Conservation (phyloP, 2,113 vertebrate genomes). For the Origma solitaria region DNA sequence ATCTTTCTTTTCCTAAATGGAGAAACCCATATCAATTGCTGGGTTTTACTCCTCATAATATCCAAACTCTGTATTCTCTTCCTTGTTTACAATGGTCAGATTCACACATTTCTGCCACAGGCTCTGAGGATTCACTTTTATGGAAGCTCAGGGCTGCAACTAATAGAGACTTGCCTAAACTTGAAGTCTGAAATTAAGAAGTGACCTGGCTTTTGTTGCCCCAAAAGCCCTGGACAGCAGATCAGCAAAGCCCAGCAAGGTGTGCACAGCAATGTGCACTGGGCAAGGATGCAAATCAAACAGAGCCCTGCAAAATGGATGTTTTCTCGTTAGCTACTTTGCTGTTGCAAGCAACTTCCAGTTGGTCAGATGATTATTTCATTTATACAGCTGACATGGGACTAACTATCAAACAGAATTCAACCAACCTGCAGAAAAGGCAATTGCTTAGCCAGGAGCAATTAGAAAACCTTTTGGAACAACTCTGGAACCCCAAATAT, state of each 20-base stretch:
- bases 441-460: slow-evolving; percentile 55
- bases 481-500: slow-evolving; percentile 74
- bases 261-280: neutral
- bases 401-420: slow-evolving; percentile 75
- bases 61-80: neutral
- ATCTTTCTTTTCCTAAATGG: neutral
- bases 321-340: neutral
- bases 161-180: neutral
- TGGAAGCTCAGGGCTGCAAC: neutral
- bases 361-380: slow-evolving; percentile 85
- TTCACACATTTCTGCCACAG: neutral
- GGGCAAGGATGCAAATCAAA: neutral
- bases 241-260: neutral
- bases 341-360: slow-evolving; percentile 73
- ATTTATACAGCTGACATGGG: slow-evolving; percentile 74
- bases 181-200: neutral
- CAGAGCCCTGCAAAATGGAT: neutral
- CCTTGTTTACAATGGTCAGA: neutral
- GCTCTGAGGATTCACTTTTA: neutral
- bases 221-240: neutral
- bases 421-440: neutral
- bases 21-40: neutral
- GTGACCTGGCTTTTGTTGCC: neutral
- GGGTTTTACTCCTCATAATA: neutral
- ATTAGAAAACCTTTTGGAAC: slow-evolving; percentile 67